Evolutionary conservation across 1,140 invertebrate species (phyloP).

Genomic region (Lordiphosa stackelbergi): DNA sequence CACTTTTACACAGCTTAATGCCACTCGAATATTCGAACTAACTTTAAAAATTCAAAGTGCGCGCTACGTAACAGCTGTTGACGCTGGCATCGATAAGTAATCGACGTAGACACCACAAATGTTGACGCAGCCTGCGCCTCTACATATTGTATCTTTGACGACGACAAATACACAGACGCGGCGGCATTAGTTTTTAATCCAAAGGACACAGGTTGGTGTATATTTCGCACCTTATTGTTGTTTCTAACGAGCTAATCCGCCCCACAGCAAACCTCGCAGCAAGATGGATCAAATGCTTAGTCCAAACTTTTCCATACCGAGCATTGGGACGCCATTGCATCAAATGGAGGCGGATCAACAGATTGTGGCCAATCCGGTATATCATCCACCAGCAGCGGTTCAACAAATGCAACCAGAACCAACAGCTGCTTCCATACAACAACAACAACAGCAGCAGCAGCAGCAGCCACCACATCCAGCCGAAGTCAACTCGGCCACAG

Average conservation of each 20-base stretch:
- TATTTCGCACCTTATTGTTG: not conserved
- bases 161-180: not conserved
- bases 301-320: conserved; percentile 92
- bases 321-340: conserved; percentile 92
- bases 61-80: no score
- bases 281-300: conserved; percentile 89
- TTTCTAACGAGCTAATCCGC: not conserved
- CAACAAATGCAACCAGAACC: conserved; percentile 69
- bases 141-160: no score
- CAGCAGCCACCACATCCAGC: conserved; percentile 18
- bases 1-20: no score
- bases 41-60: no score
- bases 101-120: no score
- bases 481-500: conserved; percentile 27
- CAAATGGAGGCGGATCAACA: conserved; percentile 93
- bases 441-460: conserved; percentile 67
- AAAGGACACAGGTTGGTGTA: conserved; percentile 5
- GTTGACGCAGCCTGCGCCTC: no score
- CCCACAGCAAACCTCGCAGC: conserved; percentile 12
- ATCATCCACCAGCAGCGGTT: conserved; percentile 84
- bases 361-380: conserved; percentile 83
- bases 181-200: conserved; percentile 2
- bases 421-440: conserved; percentile 69
- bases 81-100: no score
- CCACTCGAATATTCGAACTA: no score